Base-by-base conservation (phyloP, 2,888 invertebrate species). In the Diarsia dahlii region DNA sequence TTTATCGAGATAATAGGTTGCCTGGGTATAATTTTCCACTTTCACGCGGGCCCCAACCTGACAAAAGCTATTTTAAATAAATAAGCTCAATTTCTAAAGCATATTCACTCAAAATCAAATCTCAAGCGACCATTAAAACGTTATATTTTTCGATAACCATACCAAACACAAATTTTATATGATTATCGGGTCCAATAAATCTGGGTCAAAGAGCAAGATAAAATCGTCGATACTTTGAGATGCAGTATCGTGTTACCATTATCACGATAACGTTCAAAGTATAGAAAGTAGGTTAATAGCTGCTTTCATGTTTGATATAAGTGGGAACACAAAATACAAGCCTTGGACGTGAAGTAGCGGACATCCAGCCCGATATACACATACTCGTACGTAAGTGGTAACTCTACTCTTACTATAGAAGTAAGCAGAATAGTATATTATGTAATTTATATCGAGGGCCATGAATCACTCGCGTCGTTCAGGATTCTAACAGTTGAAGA, bases 151-250 rank as follows among this genome's bases (percentile, higher is more conserved):
- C 48, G 52, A 63, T 68, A 13, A n/a, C n/a, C n/a, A 13, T 68
- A 63, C 58, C 60, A 39, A 58, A 56, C 60, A 71, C 68, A 77
- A 77, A 65, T 71, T 71, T 62, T 74, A 48, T 48, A 70, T 56
- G 63, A 71, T 62, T 74, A 70, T 78, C 85, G 58, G 63, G 52
- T 67, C 34, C 67, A 85, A 75, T 78, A 78, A 85, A 91, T 90
- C 86, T 90, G 82, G 91, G 90, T 90, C 91, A 89, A 89, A 87
- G 84, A 87, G 76, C 69, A 86, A 89, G 92, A 92, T 92, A 92
- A 89, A 88, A 91, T 91, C 91, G 83, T 87, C 88, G 89, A 90
- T 86, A 81, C 89, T 91, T 89, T 85, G 87, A 89, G 88, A 90
- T 89, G 88, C 87, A 87, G 83, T 89, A 87, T 86, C 81, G 81